phyloP scores from a whole-genome alignment of 2,113 vertebrate species.

The Origma solitaria region DNA sequence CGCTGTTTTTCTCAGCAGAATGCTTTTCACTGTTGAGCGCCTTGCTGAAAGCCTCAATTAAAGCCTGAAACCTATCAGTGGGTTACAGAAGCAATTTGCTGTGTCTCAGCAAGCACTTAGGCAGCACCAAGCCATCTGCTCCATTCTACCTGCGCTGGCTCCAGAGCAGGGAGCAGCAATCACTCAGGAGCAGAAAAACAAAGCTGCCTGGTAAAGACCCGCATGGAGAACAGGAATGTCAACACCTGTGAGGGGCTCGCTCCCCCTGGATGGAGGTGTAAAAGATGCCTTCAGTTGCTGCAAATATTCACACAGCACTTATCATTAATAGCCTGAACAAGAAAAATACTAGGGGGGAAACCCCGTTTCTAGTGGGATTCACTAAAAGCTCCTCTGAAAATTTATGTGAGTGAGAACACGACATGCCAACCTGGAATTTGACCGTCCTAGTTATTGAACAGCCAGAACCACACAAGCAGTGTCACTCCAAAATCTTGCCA shows the following conservation, averaged over 20 bases:
- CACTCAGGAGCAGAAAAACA: not conserved
- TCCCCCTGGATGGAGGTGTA: not conserved
- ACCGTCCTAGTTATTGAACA: slow-evolving; percentile 18
- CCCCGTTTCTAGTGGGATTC: not conserved
- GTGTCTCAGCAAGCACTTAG: slow-evolving; percentile 46
- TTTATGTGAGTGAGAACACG: not conserved
- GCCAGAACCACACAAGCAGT: not conserved
- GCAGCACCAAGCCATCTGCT: slow-evolving; percentile 38
- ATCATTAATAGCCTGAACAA: not conserved
- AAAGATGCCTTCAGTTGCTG: not conserved
- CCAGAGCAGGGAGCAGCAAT: not conserved
- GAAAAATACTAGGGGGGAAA: not conserved
- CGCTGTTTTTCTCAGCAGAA: slow-evolving; percentile 50
- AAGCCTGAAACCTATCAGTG: slow-evolving; percentile 49
- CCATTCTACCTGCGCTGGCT: not conserved
- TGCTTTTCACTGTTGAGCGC: not conserved
- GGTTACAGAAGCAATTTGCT: slow-evolving; percentile 42
- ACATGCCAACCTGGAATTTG: not conserved
- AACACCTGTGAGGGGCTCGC: fast-evolving
- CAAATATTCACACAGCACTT: not conserved
- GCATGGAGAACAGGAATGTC: not conserved
- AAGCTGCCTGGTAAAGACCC: not conserved
- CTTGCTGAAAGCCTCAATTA: slow-evolving; percentile 58
- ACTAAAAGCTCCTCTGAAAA: not conserved
- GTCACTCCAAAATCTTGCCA: not conserved